A percentile compares a stretch with the other conserved stretches of the same genome.
phyloP scores from a whole-genome alignment of 2,797 vertebrate genomes.

The Salmo trutta region DNA sequence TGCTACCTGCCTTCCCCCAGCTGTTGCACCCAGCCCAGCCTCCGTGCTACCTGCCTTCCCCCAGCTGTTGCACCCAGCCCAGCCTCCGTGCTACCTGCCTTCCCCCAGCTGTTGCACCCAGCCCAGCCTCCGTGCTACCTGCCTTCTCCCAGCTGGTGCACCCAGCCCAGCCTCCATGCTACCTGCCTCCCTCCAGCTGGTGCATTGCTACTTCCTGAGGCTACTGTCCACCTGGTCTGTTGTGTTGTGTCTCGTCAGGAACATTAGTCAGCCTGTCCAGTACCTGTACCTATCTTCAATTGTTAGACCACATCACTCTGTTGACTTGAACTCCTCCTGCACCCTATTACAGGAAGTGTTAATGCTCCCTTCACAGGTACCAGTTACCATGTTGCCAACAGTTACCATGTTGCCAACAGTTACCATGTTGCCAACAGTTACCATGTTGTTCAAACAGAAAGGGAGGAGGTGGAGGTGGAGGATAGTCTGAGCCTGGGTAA shows the following conservation, averaged over 20 bases:
- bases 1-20: too few relatives aligned
- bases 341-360: background rate
- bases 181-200: background rate
- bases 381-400: background rate
- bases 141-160: background rate
- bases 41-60: too few relatives aligned
- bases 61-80: background rate
- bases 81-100: too few relatives aligned
- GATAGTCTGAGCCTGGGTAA: background rate
- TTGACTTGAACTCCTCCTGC: background rate
- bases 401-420: background rate
- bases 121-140: too few relatives aligned
- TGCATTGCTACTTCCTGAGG: too few relatives aligned
- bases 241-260: constrained; percentile 54
- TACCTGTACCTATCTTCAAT: constrained; percentile 34
- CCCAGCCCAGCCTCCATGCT: too few relatives aligned
- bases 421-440: background rate
- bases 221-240: constrained; percentile 19
- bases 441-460: background rate
- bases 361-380: background rate
- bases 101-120: background rate
- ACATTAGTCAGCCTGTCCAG: constrained; percentile 37
- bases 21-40: too few relatives aligned
- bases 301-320: constrained; percentile 32
- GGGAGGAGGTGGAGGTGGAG: background rate